A percentile compares a stretch with the other conserved stretches of the same genome.
phyloP scores from a whole-genome alignment of 2,797 vertebrate genomes.

The Halcyon badia region DNA sequence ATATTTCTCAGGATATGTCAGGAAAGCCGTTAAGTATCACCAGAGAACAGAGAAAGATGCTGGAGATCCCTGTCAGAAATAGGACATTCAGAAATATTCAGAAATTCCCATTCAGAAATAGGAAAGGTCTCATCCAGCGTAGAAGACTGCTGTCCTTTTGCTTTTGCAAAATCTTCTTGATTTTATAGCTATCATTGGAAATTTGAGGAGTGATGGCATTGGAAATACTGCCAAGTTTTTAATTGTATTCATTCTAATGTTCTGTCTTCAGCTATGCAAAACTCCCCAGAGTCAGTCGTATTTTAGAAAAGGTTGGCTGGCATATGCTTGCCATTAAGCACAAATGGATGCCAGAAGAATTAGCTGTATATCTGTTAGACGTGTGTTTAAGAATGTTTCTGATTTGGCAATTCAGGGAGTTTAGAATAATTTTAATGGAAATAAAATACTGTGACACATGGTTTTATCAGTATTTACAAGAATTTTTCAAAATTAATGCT shows the following conservation, averaged over 20 bases:
- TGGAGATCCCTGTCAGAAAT: not conserved
- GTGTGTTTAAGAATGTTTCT: not conserved
- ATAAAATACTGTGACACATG: not conserved
- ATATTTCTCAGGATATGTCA: not conserved
- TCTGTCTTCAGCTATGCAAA: not conserved
- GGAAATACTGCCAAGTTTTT: constrained; percentile 24
- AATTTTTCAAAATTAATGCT: not conserved
- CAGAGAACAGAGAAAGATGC: not conserved
- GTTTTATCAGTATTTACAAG: not conserved
- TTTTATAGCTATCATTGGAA: not conserved
- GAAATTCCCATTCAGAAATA: not conserved
- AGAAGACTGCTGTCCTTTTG: not conserved
- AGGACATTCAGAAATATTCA: no score
- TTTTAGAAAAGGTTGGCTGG: constrained; percentile 13
- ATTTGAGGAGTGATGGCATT: not conserved
- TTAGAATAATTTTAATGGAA: not conserved
- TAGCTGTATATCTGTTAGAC: not conserved
- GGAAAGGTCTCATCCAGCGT: not conserved
- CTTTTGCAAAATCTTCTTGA: not conserved
- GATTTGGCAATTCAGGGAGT: not conserved
- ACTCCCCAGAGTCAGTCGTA: not conserved
- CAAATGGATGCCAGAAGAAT: not conserved
- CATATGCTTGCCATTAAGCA: not conserved
- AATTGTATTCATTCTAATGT: not conserved
- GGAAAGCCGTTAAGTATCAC: not conserved